These are phyloP conservation scores for Chiridota heheva DNA, from an alignment of 35 echinoderm and acorn worm species.

Conservation along the genomic window DNA sequence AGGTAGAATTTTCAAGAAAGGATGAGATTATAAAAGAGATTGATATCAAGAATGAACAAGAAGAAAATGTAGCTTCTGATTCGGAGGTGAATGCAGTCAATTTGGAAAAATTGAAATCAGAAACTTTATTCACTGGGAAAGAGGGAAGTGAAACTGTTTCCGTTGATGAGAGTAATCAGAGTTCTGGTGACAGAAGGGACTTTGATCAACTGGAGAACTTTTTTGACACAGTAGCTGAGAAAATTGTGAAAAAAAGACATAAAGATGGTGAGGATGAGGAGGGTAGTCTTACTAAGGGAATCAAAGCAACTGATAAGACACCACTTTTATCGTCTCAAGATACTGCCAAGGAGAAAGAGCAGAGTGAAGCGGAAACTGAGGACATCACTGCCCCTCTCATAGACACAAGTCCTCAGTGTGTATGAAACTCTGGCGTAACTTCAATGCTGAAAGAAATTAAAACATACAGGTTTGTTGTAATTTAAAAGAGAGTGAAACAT, in stretches of 20 bases:
- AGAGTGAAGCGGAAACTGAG: background rate
- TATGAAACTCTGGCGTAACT: conserved; percentile 9
- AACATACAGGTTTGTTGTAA: too few relatives aligned
- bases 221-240: conserved; percentile 34
- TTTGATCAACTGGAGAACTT: conserved; percentile 7
- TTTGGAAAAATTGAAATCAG: background rate
- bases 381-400: background rate
- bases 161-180: background rate
- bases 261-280: background rate
- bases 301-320: background rate
- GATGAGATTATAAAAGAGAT: background rate
- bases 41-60: background rate
- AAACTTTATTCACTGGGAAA: background rate
- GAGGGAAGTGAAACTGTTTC: background rate
- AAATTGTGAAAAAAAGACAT: conserved; percentile 18
- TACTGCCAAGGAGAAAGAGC: background rate
- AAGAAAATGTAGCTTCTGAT: background rate
- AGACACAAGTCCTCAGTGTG: conserved; percentile 42
- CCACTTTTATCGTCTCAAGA: background rate
- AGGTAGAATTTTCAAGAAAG: background rate
- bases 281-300: background rate
- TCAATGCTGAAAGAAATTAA: too few relatives aligned
- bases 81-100: background rate
- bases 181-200: background rate
- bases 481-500: too few relatives aligned